A percentile compares a stretch with the other conserved stretches of the same genome.
Evolutionary conservation across 2,888 invertebrate genomes (phyloP).

Genomic region (Anthophora plumipes): DNA sequence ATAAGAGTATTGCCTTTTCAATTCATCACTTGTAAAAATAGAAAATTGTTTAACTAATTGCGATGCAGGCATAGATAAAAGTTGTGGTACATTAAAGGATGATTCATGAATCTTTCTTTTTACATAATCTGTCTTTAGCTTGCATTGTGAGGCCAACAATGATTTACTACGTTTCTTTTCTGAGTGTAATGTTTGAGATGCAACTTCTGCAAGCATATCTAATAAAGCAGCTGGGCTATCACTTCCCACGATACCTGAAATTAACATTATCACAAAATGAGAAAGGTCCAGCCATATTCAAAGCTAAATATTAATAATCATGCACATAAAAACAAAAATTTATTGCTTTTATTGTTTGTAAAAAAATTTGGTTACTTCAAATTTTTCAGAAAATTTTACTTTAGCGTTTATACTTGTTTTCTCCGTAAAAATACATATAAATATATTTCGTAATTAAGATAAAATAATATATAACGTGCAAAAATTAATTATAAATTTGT

Average conservation of each 20-base stretch:
- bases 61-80: constrained; percentile 84
- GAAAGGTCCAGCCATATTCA: not conserved
- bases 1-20: constrained; percentile 85
- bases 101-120: constrained; percentile 74
- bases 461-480: not conserved
- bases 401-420: no score
- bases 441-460: no score
- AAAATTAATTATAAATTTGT: not conserved
- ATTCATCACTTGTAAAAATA: constrained; percentile 85
- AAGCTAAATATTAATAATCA: not conserved
- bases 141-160: constrained; percentile 62
- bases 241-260: constrained; percentile 78
- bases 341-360: not conserved
- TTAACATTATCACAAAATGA: not conserved
- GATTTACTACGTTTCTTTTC: constrained; percentile 76
- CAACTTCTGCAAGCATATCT: constrained; percentile 86
- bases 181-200: constrained; percentile 85
- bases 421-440: no score
- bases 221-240: constrained; percentile 83
- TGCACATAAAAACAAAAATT: not conserved
- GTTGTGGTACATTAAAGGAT: constrained; percentile 74
- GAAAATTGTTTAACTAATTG: constrained; percentile 85
- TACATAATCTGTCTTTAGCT: constrained; percentile 61
- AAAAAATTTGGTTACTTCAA: no score
- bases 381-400: no score